Evolutionary conservation across 2,888 invertebrate species (phyloP).

Genomic region (Orchesella flavescens): DNA sequence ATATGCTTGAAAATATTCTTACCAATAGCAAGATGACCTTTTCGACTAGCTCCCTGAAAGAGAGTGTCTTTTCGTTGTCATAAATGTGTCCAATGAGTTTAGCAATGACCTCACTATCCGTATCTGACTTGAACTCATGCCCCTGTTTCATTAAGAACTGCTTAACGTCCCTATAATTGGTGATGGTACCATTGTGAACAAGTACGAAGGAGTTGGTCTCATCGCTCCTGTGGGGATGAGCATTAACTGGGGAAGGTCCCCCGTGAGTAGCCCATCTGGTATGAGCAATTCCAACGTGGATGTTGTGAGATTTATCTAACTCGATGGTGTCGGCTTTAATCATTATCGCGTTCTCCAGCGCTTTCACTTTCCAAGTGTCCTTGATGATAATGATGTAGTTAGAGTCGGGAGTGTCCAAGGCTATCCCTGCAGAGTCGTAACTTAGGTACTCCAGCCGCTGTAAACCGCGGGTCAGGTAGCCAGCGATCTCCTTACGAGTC

Average conservation of each 20-base stretch:
- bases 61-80: conserved; percentile 88
- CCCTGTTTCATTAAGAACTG: conserved; percentile 93
- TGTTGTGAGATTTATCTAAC: conserved; percentile 82
- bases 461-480: conserved; percentile 93
- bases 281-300: conserved; percentile 98
- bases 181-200: conserved; percentile 97
- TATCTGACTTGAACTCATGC: conserved; percentile 95
- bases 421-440: conserved; percentile 98
- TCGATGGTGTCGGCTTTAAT: conserved; percentile 80
- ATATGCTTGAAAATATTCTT: no score
- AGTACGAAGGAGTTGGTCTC: conserved; percentile 88
- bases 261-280: conserved; percentile 99
- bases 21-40: conserved; percentile 97
- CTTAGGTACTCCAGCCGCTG: conserved; percentile 99
- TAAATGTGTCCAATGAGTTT: conserved; percentile 96
- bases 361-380: conserved; percentile 93
- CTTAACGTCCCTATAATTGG: conserved; percentile 98
- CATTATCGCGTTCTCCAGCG: conserved; percentile 90
- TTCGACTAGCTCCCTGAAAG: conserved; percentile 96
- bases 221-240: conserved; percentile 98
- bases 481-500: conserved; percentile 92
- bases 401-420: conserved; percentile 84
- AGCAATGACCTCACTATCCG: conserved; percentile 99
- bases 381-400: conserved; percentile 90
- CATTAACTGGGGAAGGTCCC: conserved; percentile 92